Conservation (phyloP, 2,888 invertebrate genomes). For the Pyrrhopygopsis socrates region DNA sequence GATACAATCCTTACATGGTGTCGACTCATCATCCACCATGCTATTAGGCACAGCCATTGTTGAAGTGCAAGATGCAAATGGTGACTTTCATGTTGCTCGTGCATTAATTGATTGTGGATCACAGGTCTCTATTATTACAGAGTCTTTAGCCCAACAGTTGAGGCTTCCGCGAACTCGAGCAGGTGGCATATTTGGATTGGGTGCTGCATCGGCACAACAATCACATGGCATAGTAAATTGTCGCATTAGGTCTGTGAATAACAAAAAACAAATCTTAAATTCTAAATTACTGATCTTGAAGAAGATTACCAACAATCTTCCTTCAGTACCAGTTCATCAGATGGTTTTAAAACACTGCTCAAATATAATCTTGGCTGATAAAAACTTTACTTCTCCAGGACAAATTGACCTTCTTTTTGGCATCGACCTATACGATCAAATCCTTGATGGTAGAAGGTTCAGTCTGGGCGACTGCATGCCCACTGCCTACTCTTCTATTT, state of each 20-base stretch:
- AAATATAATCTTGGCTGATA: conserved; percentile 16
- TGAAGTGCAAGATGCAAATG: conserved; percentile 8
- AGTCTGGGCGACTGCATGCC: conserved; percentile 9
- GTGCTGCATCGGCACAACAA: conserved; percentile 1
- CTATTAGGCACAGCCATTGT: conserved; percentile 2
- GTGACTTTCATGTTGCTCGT: conserved; percentile 6
- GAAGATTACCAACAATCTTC: conserved; percentile 11
- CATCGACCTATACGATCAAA: conserved; percentile 21
- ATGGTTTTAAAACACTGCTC: neutral
- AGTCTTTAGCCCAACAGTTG: neutral
- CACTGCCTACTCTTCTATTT: conserved; percentile 24
- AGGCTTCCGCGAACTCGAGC: neutral
- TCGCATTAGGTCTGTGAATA: neutral
- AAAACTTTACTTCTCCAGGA: neutral
- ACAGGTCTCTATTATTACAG: conserved; percentile 8
- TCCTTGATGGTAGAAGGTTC: conserved; percentile 14
- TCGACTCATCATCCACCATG: neutral
- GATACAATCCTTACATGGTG: neutral
- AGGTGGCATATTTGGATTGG: neutral
- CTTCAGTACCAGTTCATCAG: conserved; percentile 5
- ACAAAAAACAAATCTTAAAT: neutral
- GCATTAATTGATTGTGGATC: conserved; percentile 27
- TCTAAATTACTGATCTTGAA: conserved; percentile 1
- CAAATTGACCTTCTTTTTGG: conserved; percentile 19
- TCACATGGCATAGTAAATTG: neutral